A percentile compares a stretch with the other conserved stretches of the same genome.
Evolutionary conservation across 2,113 vertebrate species (phyloP).

Genomic region (Azemiops feae): DNA sequence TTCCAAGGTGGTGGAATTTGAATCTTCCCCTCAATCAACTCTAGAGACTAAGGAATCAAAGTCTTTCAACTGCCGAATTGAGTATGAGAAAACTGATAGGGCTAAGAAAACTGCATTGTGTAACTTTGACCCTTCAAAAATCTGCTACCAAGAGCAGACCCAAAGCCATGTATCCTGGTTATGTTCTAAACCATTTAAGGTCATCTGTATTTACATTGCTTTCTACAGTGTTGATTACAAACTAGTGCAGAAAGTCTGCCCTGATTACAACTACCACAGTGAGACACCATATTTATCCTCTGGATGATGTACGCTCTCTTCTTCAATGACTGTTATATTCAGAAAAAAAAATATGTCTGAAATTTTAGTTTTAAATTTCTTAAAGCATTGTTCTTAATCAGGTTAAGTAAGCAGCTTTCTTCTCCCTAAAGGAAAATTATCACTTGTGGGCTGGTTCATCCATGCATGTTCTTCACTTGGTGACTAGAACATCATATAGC

Average conservation of each 20-base stretch:
- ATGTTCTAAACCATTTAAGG: constrained; percentile 98
- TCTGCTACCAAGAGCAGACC: constrained; percentile 98
- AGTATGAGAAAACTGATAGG: constrained; percentile 97
- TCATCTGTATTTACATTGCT: constrained; percentile 99
- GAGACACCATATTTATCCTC: constrained; percentile 96
- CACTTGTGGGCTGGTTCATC: background rate
- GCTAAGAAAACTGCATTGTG: constrained; percentile 97
- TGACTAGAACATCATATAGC: background rate
- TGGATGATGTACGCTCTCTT: constrained; percentile 71
- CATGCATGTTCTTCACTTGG: constrained; percentile 3
- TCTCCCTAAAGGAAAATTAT: background rate
- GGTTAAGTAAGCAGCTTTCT: constrained; percentile 51
- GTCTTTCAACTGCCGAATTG: constrained; percentile 98
- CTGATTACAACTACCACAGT: constrained; percentile 98
- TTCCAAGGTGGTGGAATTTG: constrained; percentile 97
- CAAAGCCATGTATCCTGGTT: constrained; percentile 99
- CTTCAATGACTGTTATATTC: background rate
- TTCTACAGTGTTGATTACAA: constrained; percentile 99
- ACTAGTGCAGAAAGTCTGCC: constrained; percentile 99
- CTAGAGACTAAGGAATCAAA: constrained; percentile 97
- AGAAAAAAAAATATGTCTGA: constrained; percentile 30
- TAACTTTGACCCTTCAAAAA: constrained; percentile 88
- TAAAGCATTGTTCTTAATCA: constrained; percentile 59
- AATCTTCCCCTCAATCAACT: constrained; percentile 88
- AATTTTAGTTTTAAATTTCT: constrained; percentile 52